These are phyloP conservation scores for Cydia strobilella DNA, from an alignment of 1,140 invertebrate species.

Conservation along the genomic window DNA sequence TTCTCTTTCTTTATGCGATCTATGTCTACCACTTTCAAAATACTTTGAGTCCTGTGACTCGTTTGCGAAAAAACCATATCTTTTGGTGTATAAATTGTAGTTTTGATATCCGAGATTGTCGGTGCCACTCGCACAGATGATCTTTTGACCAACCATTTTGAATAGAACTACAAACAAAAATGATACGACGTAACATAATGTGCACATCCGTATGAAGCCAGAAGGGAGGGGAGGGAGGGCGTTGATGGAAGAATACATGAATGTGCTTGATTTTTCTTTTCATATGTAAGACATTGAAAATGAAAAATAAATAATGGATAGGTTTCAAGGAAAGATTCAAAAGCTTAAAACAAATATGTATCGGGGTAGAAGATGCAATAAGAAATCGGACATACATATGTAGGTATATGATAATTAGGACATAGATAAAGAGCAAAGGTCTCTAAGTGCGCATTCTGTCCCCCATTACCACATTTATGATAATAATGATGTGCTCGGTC, in stretches of 20 bases:
- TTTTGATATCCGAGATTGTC: slow-evolving; percentile 73
- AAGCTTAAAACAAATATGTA: background rate
- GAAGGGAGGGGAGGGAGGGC: slow-evolving; percentile 41
- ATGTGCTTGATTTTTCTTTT: background rate
- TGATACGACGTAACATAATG: slow-evolving; percentile 78
- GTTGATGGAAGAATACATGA: background rate
- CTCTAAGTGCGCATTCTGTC: background rate
- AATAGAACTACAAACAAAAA: slow-evolving; percentile 80
- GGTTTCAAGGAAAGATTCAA: background rate
- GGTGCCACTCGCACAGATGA: slow-evolving; percentile 74
- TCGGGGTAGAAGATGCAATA: background rate
- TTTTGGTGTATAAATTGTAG: slow-evolving; percentile 68
- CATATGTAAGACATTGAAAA: slow-evolving; percentile 37
- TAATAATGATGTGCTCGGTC: background rate
- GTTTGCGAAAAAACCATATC: slow-evolving; percentile 79
- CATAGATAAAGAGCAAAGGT: background rate
- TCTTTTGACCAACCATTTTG: slow-evolving; percentile 79
- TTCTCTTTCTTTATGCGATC: slow-evolving; percentile 73
- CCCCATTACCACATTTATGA: background rate
- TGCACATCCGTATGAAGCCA: slow-evolving; percentile 70
- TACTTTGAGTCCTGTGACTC: slow-evolving; percentile 70
- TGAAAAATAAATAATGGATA: slow-evolving; percentile 20
- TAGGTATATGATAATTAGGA: background rate
- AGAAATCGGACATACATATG: background rate
- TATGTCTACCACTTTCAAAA: slow-evolving; percentile 78